Base-by-base conservation (phyloP, 1,140 invertebrate genomes). In the Calliopsis andreniformis region DNA sequence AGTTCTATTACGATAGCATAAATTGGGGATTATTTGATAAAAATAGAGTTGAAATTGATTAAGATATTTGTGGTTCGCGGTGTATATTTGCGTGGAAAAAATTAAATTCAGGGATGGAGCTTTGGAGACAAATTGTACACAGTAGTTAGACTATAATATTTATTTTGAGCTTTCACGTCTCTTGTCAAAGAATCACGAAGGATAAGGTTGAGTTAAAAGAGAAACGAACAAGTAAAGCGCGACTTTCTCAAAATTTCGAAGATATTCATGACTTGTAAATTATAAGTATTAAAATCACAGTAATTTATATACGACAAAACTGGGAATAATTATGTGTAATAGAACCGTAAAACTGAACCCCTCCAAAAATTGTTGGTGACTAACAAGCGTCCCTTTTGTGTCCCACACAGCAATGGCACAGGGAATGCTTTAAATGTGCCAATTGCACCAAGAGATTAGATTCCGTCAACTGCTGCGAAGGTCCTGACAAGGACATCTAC, bases 401-500 rank as follows among this genome's bases (percentile, higher is more conserved):
- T 89, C 80, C 83, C 83, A 67, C 83, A 76, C 85, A 92, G 91
- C 90, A 85, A 88, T 98, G 97, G 96, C 97, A 98, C 94, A 98
- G 94, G 93, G 96, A 97, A 93, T 98, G 97, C 94, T 98, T 98
- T 95, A 98, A 98, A 93, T 98, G 98, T 94, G 96, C 94, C 87
- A 95, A 95, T 85, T 99, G 99, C 93, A 94, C 94, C 88, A 99
- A 99, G 94, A 94, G 97, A 92, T 94, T 99, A 92, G 98, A 99
- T 93, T 99, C 98, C 75, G 96, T 97, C 83, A 98, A 97, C 92
- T 97, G 97, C 93, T 98, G 97, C 91, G 98, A 99, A 93, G 97
- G 96, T 87, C 96, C 98, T 85, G 98, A 99, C 90, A 97, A 97
- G 92, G 96, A 99, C 91, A 97, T 99, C 93, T 99, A 98, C 93